These are phyloP conservation scores for Tupaia chinensis DNA, from an alignment of 2,113 vertebrate genomes.

Conservation along the genomic window DNA sequence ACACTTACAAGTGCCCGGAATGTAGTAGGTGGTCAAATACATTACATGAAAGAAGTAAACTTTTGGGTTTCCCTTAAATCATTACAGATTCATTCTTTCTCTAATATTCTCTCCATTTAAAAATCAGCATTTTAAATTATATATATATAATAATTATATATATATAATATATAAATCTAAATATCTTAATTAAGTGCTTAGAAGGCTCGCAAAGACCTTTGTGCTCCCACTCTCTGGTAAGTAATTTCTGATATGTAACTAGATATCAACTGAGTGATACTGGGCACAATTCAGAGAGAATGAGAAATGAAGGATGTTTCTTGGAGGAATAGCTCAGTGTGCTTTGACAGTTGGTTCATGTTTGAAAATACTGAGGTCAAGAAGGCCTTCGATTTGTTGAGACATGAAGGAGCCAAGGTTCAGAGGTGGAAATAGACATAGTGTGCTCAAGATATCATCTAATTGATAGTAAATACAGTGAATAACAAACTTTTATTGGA, in stretches of 20 bases:
- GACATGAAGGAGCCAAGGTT: constrained; percentile 67
- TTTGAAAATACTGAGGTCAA: constrained; percentile 61
- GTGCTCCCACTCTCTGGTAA: not conserved
- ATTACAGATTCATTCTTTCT: not conserved
- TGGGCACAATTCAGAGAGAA: not conserved
- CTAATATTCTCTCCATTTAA: not conserved
- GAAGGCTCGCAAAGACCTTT: not conserved
- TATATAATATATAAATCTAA: no score
- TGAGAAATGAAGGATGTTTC: constrained; percentile 1
- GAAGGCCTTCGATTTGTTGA: constrained; percentile 51
- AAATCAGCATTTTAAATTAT: not conserved
- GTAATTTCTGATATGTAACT: not conserved
- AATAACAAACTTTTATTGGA: constrained; percentile 48
- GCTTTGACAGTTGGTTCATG: constrained; percentile 64
- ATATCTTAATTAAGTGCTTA: not conserved
- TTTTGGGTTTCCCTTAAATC: not conserved
- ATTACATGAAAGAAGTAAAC: not conserved
- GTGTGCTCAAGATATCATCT: constrained; percentile 50
- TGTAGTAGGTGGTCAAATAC: not conserved
- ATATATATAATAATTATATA: no score
- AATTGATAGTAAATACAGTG: not conserved
- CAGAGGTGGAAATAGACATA: not conserved
- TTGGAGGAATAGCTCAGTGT: constrained; percentile 6
- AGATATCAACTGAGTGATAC: not conserved
- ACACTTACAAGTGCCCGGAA: not conserved